Percentiles rank a stretch among this genome's conserved stretches.
phyloP scores from a whole-genome alignment of 2,797 vertebrate genomes.

The Anomalospiza imberbis region DNA sequence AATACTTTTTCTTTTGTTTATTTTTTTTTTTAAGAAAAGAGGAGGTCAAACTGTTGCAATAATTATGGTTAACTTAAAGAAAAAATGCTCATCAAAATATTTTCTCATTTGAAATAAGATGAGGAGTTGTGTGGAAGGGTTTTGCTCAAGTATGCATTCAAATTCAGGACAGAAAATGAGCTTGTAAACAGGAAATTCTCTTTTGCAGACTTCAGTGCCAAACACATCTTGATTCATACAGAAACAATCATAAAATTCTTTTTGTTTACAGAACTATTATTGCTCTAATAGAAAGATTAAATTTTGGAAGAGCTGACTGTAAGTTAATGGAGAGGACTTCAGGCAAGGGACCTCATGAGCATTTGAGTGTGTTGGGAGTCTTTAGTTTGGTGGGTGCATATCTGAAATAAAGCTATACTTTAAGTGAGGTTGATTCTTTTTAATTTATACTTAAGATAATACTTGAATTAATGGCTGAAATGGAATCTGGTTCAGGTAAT shows the following conservation, averaged over 20 bases:
- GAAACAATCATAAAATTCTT: neutral
- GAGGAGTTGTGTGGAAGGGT: neutral
- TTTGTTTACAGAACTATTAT: conserved; percentile 4
- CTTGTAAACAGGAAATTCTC: conserved; percentile 51
- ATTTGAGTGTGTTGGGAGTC: neutral
- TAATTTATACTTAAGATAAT: neutral
- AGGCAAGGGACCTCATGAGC: neutral
- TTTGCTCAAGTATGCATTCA: neutral
- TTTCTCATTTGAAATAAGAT: neutral
- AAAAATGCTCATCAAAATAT: neutral
- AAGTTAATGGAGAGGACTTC: neutral
- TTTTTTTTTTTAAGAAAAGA: neutral
- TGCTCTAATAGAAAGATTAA: neutral
- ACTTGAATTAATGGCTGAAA: neutral
- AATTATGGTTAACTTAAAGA: neutral
- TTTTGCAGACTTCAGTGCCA: neutral
- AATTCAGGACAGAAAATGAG: neutral
- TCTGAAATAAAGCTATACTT: neutral
- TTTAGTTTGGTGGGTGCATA: neutral
- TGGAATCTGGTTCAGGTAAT: neutral
- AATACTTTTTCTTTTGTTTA: neutral
- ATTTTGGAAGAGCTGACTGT: neutral
- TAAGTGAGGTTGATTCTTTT: neutral
- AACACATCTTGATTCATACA: neutral
- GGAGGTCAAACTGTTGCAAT: neutral